A percentile compares a stretch with the other conserved stretches of the same genome.
Evolutionary conservation across 2,113 vertebrate genomes (phyloP).

Genomic region (Grammomys surdaster): DNA sequence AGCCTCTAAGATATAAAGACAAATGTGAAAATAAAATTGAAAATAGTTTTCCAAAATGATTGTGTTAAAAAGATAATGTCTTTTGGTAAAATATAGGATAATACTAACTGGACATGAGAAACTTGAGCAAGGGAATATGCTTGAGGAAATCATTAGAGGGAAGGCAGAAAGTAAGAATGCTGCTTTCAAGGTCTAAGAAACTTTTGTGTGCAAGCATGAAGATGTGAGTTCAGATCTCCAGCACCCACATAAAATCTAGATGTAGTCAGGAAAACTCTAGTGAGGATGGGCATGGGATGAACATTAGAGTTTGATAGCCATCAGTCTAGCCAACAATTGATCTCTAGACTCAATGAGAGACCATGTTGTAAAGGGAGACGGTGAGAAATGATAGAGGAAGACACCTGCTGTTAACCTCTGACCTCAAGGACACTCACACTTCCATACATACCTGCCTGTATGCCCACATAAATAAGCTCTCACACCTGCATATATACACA

Average conservation of each 20-base stretch:
- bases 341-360: neutral
- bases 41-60: neutral
- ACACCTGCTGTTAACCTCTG: neutral
- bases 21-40: constrained; percentile 1
- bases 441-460: neutral
- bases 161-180: neutral
- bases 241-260: neutral
- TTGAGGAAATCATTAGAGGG: neutral
- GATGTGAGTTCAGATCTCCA: neutral
- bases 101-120: neutral
- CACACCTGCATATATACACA: neutral
- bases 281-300: neutral
- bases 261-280: neutral
- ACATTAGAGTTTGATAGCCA: neutral
- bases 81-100: constrained; percentile 11
- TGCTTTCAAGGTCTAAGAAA: neutral
- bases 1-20: neutral
- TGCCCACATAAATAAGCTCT: neutral
- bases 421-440: neutral
- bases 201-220: neutral
- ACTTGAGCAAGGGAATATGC: neutral
- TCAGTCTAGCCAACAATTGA: neutral
- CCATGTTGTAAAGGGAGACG: too few species aligned
- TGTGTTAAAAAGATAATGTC: neutral
- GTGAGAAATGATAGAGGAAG: neutral